Percentiles rank a stretch among this genome's conserved stretches.
Conservation (phyloP, 2,888 invertebrate genomes). For the Notodromas monacha region DNA sequence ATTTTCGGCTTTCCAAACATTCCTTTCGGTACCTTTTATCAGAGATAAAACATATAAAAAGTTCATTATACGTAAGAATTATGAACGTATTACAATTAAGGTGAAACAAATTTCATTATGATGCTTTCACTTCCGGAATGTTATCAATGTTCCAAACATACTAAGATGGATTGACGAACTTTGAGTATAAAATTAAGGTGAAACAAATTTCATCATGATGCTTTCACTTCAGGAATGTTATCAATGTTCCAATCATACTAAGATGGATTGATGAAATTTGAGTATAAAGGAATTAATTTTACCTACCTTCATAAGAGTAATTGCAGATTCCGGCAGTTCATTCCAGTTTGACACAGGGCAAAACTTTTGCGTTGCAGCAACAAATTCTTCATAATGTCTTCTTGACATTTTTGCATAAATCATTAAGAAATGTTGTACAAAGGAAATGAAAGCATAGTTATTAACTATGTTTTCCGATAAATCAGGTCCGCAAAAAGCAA, state of each 20-base stretch:
- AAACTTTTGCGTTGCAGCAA: constrained; percentile 4
- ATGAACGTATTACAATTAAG: constrained; percentile 4
- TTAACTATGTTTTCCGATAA: constrained; percentile 4
- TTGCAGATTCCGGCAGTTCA: constrained; percentile 2
- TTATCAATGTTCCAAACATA: too few species aligned
- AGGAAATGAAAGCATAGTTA: constrained; percentile 4
- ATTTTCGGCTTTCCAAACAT: constrained; percentile 4
- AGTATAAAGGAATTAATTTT: constrained; percentile 4
- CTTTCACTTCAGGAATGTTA: too few species aligned
- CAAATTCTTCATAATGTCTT: constrained; percentile 4
- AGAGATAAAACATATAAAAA: constrained; percentile 4
- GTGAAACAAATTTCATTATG: constrained; percentile 4
- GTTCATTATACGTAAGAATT: constrained; percentile 4
- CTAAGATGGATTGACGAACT: too few species aligned
- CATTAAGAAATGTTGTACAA: constrained; percentile 4
- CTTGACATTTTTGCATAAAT: constrained; percentile 4
- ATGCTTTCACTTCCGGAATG: constrained; percentile 4
- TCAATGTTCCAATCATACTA: constrained; percentile 2
- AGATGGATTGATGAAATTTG: constrained; percentile 2
- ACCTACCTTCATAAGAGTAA: constrained; percentile 4
- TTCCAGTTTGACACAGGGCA: constrained; percentile 4
- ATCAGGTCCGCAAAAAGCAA: constrained; percentile 4
- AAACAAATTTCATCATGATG: too few species aligned
- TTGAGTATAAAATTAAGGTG: too few species aligned
- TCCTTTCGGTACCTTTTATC: constrained; percentile 4